Conservation (phyloP, 2,113 vertebrate species). For the Phyllostomus hastatus region DNA sequence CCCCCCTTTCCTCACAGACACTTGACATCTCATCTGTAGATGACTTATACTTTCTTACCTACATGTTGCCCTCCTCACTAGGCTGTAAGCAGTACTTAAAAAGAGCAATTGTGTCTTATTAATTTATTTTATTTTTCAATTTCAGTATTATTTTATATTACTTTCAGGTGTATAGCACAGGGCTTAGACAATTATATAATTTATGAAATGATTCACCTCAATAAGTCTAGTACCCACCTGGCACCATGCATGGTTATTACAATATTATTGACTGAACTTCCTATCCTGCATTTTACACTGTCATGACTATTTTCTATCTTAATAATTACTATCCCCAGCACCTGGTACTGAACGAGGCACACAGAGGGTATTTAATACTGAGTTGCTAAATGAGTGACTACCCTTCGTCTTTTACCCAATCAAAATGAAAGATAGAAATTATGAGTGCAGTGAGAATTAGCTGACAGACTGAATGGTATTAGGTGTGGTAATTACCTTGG, state of each 20-base stretch:
- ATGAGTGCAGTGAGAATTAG: not conserved
- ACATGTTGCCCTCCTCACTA: not conserved
- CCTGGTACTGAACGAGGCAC: not conserved
- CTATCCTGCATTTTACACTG: not conserved
- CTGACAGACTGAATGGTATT: not conserved
- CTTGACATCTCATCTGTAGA: not conserved
- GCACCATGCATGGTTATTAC: not conserved
- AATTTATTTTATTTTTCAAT: not conserved
- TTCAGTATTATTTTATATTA: not conserved
- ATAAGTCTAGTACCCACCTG: not conserved
- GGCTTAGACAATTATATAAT: not conserved
- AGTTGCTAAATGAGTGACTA: not conserved
- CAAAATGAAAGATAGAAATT: conserved; percentile 38
- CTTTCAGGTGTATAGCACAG: not conserved
- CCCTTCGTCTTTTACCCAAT: conserved; percentile 2
- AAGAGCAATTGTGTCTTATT: not conserved
- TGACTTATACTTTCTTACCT: not conserved
- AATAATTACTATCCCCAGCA: not conserved
- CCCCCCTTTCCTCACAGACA: not conserved
- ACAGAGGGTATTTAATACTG: not conserved
- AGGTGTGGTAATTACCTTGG: conserved; percentile 81
- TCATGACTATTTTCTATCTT: not conserved
- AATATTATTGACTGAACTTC: not conserved
- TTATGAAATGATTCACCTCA: not conserved
- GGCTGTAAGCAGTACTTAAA: not conserved